Percentiles rank a stretch among this genome's conserved stretches.
phyloP scores from a whole-genome alignment of 2,113 vertebrate species.

The Paramormyrops kingsleyae region DNA sequence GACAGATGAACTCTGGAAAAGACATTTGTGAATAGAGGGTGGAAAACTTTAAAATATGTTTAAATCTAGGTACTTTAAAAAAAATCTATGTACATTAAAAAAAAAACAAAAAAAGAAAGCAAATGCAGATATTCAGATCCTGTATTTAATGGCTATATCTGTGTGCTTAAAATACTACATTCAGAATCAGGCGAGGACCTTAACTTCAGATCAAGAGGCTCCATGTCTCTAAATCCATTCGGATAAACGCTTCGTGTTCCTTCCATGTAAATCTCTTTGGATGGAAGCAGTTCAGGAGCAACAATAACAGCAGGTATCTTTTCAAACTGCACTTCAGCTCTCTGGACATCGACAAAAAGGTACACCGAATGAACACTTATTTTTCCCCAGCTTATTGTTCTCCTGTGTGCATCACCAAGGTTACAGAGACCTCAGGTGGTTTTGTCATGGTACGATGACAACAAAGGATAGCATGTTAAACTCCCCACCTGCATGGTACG shows the following conservation, averaged over 20 bases:
- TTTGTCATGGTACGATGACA: background rate
- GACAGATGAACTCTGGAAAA: background rate
- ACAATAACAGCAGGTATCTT: slow-evolving; percentile 23
- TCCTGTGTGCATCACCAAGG: slow-evolving; percentile 49
- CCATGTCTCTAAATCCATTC: background rate
- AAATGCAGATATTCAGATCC: background rate
- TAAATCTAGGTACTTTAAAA: background rate
- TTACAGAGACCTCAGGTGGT: slow-evolving; percentile 39
- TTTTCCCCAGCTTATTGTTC: slow-evolving; percentile 36
- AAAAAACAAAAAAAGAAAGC: background rate
- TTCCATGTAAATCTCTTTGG: background rate
- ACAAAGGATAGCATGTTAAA: background rate
- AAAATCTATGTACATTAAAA: background rate
- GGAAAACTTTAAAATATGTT: background rate
- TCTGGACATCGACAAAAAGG: slow-evolving; percentile 45
- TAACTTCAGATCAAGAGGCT: background rate
- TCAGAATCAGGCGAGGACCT: background rate
- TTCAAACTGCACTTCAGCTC: slow-evolving; percentile 46
- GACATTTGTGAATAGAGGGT: background rate
- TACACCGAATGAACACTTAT: slow-evolving; percentile 35
- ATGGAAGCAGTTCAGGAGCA: background rate
- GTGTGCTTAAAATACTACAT: background rate
- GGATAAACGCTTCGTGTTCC: background rate
- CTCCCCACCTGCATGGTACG: background rate
- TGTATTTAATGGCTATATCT: background rate